Percentiles rank a stretch among this genome's conserved stretches.
Evolutionary conservation across 2,888 invertebrate genomes (phyloP).

Genomic region (Siphonodentalium dalli): DNA sequence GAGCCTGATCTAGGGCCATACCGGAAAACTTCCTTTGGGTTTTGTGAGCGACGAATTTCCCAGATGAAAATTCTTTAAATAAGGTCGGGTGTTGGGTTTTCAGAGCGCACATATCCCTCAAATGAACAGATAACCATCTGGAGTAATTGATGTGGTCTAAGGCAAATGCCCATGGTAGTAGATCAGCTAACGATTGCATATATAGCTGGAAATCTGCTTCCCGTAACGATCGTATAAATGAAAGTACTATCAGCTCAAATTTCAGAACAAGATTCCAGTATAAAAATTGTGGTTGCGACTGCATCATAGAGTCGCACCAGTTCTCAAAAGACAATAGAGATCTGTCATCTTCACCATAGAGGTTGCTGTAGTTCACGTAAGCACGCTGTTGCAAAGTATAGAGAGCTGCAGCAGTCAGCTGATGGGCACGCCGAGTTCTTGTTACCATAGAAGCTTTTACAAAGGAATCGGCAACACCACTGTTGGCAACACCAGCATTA

Average conservation of each 20-base stretch:
- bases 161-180: slow-evolving; percentile 25
- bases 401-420: slow-evolving; percentile 8
- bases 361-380: too few relatives aligned
- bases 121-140: slow-evolving; percentile 22
- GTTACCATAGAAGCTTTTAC: slow-evolving; percentile 9
- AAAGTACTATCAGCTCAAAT: slow-evolving; percentile 11
- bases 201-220: slow-evolving; percentile 10
- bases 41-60: slow-evolving; percentile 6
- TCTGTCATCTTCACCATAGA: too few relatives aligned
- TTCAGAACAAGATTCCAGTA: slow-evolving; percentile 17
- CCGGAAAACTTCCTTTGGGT: background rate
- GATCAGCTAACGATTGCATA: slow-evolving; percentile 3
- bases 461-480: slow-evolving; percentile 17
- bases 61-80: background rate
- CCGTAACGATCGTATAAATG: slow-evolving; percentile 11
- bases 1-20: slow-evolving; percentile 24
- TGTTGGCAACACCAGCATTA: slow-evolving; percentile 2
- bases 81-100: background rate
- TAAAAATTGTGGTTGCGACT: slow-evolving; percentile 6
- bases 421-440: slow-evolving; percentile 18
- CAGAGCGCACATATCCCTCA: slow-evolving; percentile 7
- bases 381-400: slow-evolving; percentile 5
- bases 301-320: slow-evolving; percentile 4
- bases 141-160: slow-evolving; percentile 23
- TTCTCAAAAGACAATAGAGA: background rate